phyloP scores from a whole-genome alignment of 2,113 vertebrate genomes.

The Elgaria multicarinata region DNA sequence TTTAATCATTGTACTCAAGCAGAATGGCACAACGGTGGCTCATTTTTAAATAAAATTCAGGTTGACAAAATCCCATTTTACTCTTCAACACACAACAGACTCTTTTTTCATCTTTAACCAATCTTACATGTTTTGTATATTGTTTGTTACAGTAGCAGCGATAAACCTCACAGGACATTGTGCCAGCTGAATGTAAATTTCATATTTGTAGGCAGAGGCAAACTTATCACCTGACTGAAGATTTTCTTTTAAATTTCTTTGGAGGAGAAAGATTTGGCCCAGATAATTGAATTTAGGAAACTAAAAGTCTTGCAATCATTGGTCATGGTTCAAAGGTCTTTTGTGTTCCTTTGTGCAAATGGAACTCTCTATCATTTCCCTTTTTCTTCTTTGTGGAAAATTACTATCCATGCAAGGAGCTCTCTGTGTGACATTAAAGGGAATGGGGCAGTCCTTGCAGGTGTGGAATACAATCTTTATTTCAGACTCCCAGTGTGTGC shows the following conservation, averaged over 20 bases:
- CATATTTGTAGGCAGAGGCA: neutral
- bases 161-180: neutral
- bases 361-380: neutral
- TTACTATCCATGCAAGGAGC: neutral
- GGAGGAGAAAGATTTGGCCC: neutral
- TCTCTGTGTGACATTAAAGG: neutral
- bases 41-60: constrained; percentile 22
- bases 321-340: neutral
- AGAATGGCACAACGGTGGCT: neutral
- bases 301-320: neutral
- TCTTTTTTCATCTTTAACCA: constrained; percentile 19
- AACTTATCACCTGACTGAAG: neutral
- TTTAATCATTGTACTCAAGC: constrained; percentile 15
- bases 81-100: constrained; percentile 21
- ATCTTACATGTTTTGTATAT: neutral
- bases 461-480: neutral
- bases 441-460: neutral
- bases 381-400: neutral
- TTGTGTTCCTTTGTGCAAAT: neutral
- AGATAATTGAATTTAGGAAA: neutral
- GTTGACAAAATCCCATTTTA: constrained; percentile 34
- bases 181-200: neutral
- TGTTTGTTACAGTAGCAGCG: constrained; percentile 3
- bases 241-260: neutral
- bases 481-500: too few species aligned